Percentiles rank a stretch among this genome's conserved stretches.
Conservation (phyloP, 2,888 invertebrate genomes). For the Lycia hirtaria region DNA sequence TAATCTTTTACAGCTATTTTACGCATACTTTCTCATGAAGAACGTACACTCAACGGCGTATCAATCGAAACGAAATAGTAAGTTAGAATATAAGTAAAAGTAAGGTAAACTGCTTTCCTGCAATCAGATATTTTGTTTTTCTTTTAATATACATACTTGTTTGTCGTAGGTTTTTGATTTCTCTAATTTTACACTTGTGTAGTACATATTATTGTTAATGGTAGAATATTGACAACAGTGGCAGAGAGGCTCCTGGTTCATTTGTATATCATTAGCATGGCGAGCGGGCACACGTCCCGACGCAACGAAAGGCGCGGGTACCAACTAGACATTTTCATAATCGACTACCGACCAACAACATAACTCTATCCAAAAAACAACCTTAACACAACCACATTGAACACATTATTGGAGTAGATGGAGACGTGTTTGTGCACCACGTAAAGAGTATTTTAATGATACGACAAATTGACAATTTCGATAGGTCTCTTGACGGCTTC, state of each 20-base stretch:
- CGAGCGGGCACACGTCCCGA: conserved; percentile 43
- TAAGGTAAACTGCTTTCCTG: too few relatives aligned
- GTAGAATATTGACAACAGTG: conserved; percentile 42
- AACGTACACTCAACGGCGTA: too few relatives aligned
- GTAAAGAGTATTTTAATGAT: conserved; percentile 42
- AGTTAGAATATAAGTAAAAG: too few relatives aligned
- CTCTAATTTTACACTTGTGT: too few relatives aligned
- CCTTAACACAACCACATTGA: conserved; percentile 10
- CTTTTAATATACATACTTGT: too few relatives aligned
- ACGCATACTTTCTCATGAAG: too few relatives aligned
- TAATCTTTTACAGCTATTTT: too few relatives aligned
- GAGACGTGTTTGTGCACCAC: conserved; percentile 36
- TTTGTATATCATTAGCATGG: conserved; percentile 68
- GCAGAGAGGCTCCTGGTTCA: conserved; percentile 54
- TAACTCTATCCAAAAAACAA: conserved; percentile 17
- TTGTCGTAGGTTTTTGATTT: too few relatives aligned
- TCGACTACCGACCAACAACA: conserved; percentile 51
- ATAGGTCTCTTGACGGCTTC: conserved; percentile 38
- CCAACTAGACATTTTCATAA: conserved; percentile 73
- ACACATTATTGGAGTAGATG: conserved; percentile 21
- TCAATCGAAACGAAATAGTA: too few relatives aligned
- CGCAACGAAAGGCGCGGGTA: conserved; percentile 37
- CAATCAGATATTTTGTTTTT: too few relatives aligned
- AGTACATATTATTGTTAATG: too few relatives aligned
- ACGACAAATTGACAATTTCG: conserved; percentile 43